Evolutionary conservation across 1,140 invertebrate species (phyloP).

Genomic region (Triops cancriformis): DNA sequence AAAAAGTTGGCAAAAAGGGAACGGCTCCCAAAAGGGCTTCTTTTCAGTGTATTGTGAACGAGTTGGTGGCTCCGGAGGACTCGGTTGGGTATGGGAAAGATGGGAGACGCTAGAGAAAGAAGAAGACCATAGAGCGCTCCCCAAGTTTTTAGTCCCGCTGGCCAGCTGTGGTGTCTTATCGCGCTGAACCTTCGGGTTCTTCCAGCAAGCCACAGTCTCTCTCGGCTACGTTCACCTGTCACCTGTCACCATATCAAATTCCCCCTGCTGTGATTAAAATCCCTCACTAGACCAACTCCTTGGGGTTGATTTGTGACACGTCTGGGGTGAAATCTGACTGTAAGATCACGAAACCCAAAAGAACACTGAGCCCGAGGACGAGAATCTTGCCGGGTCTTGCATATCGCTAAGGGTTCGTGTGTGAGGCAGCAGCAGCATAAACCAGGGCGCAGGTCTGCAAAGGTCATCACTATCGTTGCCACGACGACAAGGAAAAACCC

Average conservation of each 20-base stretch:
- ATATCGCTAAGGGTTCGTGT: not conserved
- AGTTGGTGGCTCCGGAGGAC: too few species aligned
- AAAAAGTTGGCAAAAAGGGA: too few species aligned
- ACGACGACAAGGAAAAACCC: constrained; percentile 12
- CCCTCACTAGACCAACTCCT: not conserved
- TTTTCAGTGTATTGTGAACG: too few species aligned
- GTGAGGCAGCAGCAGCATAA: not conserved
- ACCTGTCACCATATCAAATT: constrained; percentile 10
- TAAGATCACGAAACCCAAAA: not conserved
- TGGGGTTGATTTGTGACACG: not conserved
- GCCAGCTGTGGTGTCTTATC: not conserved
- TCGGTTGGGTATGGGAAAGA: too few species aligned
- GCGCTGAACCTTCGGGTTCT: not conserved
- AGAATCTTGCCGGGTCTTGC: not conserved
- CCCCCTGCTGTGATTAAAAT: not conserved
- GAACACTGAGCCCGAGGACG: not conserved
- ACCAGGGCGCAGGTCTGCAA: not conserved
- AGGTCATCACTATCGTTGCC: constrained; percentile 12
- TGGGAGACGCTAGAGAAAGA: too few species aligned
- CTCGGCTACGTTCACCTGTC: not conserved
- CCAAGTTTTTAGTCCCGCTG: not conserved
- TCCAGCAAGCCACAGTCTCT: not conserved
- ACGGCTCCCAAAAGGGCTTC: too few species aligned
- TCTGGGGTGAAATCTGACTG: not conserved
- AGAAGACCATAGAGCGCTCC: not conserved